Evolutionary conservation across 2,888 invertebrate genomes (phyloP), one percentile per base, ranked within the genome.

Genomic region (Fabriciana adippe): DNA sequence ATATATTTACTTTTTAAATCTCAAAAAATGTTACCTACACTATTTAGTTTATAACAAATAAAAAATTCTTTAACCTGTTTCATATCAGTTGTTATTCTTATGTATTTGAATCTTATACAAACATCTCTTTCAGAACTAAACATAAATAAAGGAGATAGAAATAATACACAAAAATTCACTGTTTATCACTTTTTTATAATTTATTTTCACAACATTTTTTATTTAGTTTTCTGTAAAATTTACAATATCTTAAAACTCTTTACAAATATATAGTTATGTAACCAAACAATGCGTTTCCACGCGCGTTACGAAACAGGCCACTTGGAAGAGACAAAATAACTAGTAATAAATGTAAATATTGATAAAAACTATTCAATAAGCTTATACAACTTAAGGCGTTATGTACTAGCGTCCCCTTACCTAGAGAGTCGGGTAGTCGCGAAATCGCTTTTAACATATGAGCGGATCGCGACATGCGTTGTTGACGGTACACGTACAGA

Each of bases 131-230:
- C 0, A 51, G 11, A 21, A 45, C 13, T 11, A 55, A 35, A 55
- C 47, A 21, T 48, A 59, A 26, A 21, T 57, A 41, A 2, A 60
- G 69, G 67, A 59, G 64, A 65, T 47, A 50, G n/a, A 74, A 89
- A 88, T 84, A 81, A 87, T 86, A 90, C 80, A 81, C 84, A 78
- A 67, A 76, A 64, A 72, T 67, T 84, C 86, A 88, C 79, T 87
- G 89, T 91, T 91, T 92, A 91, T 92, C 90, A 91, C 90, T 89
- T 92, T 92, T 90, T 92, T 91, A 90, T 90, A 90, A 89, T 91
- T 92, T 90, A 90, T 91, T 92, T 92, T 90, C 91, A 91, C 91
- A 92, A 92, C 91, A 90, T 92, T 91, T 92, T 92, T 88, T 87
- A 87, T 86, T 89, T 90, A 84, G 81, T 92, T 92, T 92, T 92